These are phyloP conservation scores for Brachystomella parvula DNA, from an alignment of 1,140 invertebrate species.

Conservation along the genomic window DNA sequence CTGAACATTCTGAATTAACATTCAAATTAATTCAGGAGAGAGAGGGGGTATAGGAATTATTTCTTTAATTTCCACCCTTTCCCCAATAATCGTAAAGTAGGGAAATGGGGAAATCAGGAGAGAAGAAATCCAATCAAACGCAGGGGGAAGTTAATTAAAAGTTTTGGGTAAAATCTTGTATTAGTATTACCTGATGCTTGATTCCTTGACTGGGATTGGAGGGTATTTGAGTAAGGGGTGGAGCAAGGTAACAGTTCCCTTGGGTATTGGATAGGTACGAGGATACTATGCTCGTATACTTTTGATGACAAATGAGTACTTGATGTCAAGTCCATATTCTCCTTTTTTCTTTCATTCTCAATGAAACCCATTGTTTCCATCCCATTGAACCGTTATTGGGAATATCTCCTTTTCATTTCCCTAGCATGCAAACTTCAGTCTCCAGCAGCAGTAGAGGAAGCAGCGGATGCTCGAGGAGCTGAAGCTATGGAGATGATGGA, in stretches of 20 bases:
- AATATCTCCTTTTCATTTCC: slow-evolving; percentile 21
- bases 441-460: neutral
- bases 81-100: too few species aligned
- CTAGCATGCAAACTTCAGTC: neutral
- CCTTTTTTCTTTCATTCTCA: slow-evolving; percentile 5
- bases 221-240: too few species aligned
- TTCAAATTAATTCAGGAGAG: neutral
- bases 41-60: neutral
- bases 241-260: too few species aligned
- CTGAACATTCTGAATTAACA: neutral
- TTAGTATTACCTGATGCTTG: too few species aligned
- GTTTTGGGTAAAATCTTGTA: neutral
- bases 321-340: slow-evolving; percentile 31
- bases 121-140: too few species aligned
- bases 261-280: too few species aligned
- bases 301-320: slow-evolving; percentile 34
- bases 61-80: too few species aligned
- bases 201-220: too few species aligned
- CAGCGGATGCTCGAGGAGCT: neutral
- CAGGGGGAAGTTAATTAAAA: neutral
- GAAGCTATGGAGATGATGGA: neutral
- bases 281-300: too few species aligned
- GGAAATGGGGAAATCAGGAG: too few species aligned
- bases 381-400: slow-evolving; percentile 28
- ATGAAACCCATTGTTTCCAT: slow-evolving; percentile 30